A percentile compares a stretch with the other conserved stretches of the same genome.
Evolutionary conservation across 2,888 invertebrate genomes (phyloP).

Genomic region (Synanthedon tipuliformis): DNA sequence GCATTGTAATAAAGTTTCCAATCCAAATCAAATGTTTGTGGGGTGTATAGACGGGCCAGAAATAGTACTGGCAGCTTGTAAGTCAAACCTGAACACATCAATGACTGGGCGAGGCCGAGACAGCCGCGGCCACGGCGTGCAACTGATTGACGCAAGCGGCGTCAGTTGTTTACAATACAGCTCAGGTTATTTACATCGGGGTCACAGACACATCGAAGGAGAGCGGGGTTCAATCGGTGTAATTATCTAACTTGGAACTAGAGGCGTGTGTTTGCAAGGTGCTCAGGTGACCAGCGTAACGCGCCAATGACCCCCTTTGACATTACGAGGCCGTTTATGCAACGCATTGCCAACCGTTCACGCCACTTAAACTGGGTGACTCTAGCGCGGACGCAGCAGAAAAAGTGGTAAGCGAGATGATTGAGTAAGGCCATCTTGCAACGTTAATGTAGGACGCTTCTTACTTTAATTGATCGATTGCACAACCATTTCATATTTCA

Average conservation of each 20-base stretch:
- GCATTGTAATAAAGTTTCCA: slow-evolving; percentile 18
- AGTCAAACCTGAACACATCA: slow-evolving; percentile 33
- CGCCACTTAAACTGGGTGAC: slow-evolving; percentile 46
- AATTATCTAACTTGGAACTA: slow-evolving; percentile 46
- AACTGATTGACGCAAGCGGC: slow-evolving; percentile 59
- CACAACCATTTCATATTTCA: neutral
- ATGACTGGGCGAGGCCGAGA: slow-evolving; percentile 25
- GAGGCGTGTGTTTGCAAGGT: slow-evolving; percentile 2
- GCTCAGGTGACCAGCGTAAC: slow-evolving; percentile 27
- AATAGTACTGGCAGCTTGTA: slow-evolving; percentile 27
- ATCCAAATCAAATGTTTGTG: slow-evolving; percentile 15
- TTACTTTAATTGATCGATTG: slow-evolving; percentile 17
- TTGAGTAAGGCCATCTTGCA: slow-evolving; percentile 42
- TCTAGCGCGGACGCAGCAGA: slow-evolving; percentile 34
- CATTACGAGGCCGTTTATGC: slow-evolving; percentile 63
- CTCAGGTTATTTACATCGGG: slow-evolving; percentile 69
- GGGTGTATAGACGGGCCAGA: slow-evolving; percentile 14
- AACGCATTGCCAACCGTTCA: slow-evolving; percentile 47
- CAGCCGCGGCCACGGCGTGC: slow-evolving; percentile 17
- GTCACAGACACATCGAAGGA: slow-evolving; percentile 67
- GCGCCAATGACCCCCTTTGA: slow-evolving; percentile 64
- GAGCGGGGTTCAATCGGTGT: slow-evolving; percentile 57
- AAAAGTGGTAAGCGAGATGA: slow-evolving; percentile 21
- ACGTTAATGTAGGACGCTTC: slow-evolving; percentile 13
- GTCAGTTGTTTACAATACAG: slow-evolving; percentile 63